Conservation (phyloP, 2,113 vertebrate genomes). For the Sinocyclocheilus anophthalmus region DNA sequence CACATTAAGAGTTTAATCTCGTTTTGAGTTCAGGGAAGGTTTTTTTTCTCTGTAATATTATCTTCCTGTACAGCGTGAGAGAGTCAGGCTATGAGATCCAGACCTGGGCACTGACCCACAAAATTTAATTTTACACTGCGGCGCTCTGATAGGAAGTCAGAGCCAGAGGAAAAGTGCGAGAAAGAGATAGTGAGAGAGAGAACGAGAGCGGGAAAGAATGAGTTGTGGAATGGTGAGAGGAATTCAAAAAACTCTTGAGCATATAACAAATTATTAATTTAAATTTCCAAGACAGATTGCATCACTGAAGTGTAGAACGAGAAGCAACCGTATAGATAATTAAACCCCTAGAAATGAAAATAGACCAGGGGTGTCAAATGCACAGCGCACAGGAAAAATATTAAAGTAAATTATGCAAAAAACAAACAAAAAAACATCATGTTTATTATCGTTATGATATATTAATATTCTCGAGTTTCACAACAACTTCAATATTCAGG, state of each 20-base stretch:
- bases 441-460: not conserved
- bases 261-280: not conserved
- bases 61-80: slow-evolving; percentile 16
- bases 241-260: not conserved
- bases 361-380: not conserved
- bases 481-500: not conserved
- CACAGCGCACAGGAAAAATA: not conserved
- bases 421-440: not conserved
- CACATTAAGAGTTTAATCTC: slow-evolving; percentile 29
- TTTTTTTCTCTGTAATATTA: slow-evolving; percentile 16
- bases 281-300: not conserved
- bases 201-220: not conserved
- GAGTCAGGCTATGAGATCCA: slow-evolving; percentile 7
- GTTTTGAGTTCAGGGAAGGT: slow-evolving; percentile 16
- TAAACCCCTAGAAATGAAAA: not conserved
- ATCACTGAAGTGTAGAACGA: not conserved
- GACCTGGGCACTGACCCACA: slow-evolving; percentile 44
- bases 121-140: slow-evolving; percentile 40
- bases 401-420: not conserved
- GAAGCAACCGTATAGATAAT: not conserved
- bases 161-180: not conserved
- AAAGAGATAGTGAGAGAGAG: not conserved
- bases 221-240: slow-evolving; percentile 25
- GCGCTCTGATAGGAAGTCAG: slow-evolving; percentile 42
- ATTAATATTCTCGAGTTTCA: not conserved